phyloP scores from a whole-genome alignment of 2,888 invertebrate species.

The Artemia sinica region DNA sequence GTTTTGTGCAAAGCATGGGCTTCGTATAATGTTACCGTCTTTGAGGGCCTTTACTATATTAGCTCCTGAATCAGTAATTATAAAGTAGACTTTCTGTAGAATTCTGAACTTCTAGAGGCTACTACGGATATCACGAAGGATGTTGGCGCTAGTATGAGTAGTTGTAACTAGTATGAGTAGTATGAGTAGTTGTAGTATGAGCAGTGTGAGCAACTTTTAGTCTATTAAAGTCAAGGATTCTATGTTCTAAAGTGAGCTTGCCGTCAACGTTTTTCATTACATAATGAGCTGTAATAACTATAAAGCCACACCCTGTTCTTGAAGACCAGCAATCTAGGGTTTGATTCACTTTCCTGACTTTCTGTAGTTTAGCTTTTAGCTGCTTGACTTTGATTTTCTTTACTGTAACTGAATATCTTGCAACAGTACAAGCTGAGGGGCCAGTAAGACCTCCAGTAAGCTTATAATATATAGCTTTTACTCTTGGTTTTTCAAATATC shows the following conservation, averaged over 20 bases:
- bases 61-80: background rate
- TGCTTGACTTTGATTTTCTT: background rate
- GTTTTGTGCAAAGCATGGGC: background rate
- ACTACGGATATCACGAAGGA: background rate
- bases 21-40: background rate
- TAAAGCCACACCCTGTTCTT: background rate
- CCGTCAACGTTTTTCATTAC: background rate
- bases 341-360: background rate
- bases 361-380: background rate
- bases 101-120: background rate
- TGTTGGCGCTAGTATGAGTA: slow-evolving; percentile 12
- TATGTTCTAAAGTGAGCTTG: background rate
- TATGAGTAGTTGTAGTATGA: no score
- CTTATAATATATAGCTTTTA: background rate
- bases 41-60: background rate
- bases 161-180: no score
- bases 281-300: background rate
- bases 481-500: background rate
- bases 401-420: background rate
- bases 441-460: slow-evolving; percentile 8
- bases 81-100: no score
- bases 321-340: background rate
- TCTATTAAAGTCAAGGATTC: background rate
- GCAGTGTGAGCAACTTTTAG: slow-evolving; percentile 10
- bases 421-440: background rate